These are phyloP conservation scores for Sebastes baramenuke DNA, from an alignment of 2,797 vertebrate species.

Conservation along the genomic window DNA sequence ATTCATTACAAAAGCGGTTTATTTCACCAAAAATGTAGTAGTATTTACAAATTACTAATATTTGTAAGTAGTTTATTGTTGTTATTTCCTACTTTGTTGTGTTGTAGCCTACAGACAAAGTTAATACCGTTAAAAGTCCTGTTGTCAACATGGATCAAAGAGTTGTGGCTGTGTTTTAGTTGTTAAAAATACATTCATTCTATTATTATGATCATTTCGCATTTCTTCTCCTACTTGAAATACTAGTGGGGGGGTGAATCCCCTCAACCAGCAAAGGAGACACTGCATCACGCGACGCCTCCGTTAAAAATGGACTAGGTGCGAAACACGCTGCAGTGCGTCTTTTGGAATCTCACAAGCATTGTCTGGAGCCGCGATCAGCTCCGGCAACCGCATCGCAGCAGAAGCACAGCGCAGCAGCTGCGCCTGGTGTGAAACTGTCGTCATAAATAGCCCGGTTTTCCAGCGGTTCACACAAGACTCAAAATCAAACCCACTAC, in stretches of 20 bases:
- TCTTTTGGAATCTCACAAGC: neutral
- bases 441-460: neutral
- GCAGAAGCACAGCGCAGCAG: neutral
- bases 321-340: neutral
- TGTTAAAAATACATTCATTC: neutral
- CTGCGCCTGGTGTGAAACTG: neutral
- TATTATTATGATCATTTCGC: neutral
- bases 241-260: neutral
- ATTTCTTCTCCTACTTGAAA: neutral
- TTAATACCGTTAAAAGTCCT: too few species aligned
- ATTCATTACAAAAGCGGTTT: too few species aligned
- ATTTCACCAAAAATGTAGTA: too few species aligned
- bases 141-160: neutral
- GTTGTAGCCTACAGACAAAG: too few species aligned
- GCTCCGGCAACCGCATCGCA: neutral
- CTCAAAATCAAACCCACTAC: too few species aligned
- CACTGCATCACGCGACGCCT: accelerated
- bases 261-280: too few species aligned
- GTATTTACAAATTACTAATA: too few species aligned
- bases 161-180: neutral
- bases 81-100: too few species aligned
- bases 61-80: too few species aligned
- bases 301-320: neutral
- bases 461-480: too few species aligned
- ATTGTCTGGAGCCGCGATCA: neutral